Base-by-base conservation (phyloP, 2,113 vertebrate genomes). In the Hymenochirus boettgeri region DNA sequence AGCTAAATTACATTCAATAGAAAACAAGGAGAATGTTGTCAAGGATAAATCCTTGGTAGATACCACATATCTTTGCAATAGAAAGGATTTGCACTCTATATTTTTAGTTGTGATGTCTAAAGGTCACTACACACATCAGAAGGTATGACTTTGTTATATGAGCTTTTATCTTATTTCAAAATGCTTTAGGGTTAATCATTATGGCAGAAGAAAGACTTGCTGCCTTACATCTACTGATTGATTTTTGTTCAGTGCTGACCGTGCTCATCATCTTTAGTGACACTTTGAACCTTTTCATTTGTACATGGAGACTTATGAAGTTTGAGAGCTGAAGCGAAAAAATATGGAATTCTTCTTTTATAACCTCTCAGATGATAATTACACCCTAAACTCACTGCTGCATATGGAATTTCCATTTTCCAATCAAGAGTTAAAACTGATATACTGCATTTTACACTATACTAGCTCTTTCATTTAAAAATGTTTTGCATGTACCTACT, bases 91-190 rank as follows among this genome's bases (percentile, higher is more conserved):
- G 73, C 70, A 57, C 71, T 69, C 54, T 71, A 65, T 59, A 50
- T 50, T 65, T 51, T 48, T 71, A 71, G 18, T 75, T 66, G 60
- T 70, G 75, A 66, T 65, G 13, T 35, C 63, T 13, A 81, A 83
- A 82, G 81, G 79, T 83, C 80, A 81, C 62, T 9, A 61, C 70
- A 72, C 78, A 74, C 55, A 77, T 73, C 66, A 74, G 62, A 72
- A 79, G 69, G 48, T 78, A 73, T 0, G 0, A 70, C 70, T 4
- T 57, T 12, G 57, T 74, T 73, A 76, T 45, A 69, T 74, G 73
- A 78, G 79, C 76, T 81, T 80, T 80, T 80, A 72, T 79, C 80
- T 78, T 77, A 78, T 77, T 80, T 75, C 76, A 0, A 1, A 77
- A 78, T 67, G 79, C 71, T 72, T 62, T 61, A 51, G 69, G 76